Percentiles rank a stretch among this genome's conserved stretches.
Evolutionary conservation across 30 jellyfish, hydroid and myxozoan genomes (phyloP).

Genomic region (Nemopilema nomurai): DNA sequence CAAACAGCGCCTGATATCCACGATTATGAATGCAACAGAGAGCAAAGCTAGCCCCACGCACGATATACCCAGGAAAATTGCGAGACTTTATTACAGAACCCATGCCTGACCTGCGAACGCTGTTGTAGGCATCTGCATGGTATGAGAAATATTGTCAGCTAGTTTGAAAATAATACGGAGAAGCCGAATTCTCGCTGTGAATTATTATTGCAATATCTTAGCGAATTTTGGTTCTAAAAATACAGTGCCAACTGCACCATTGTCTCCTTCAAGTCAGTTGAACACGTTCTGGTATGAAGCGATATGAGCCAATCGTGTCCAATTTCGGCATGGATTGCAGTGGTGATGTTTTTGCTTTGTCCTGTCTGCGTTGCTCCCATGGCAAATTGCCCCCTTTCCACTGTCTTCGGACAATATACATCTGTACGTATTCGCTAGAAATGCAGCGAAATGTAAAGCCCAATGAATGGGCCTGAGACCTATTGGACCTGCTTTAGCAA

Average conservation of each 20-base stretch:
- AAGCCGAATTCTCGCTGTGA: slow-evolving; percentile 10
- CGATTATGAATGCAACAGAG: slow-evolving; percentile 37
- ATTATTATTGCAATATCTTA: not conserved
- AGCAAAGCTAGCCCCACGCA: slow-evolving; percentile 42
- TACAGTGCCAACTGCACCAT: not conserved
- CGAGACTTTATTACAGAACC: slow-evolving; percentile 9
- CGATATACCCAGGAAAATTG: slow-evolving; percentile 58
- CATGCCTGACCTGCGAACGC: slow-evolving; percentile 50
- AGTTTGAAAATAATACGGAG: not conserved
- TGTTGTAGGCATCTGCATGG: slow-evolving; percentile 44
- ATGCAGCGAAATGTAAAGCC: too few species aligned
- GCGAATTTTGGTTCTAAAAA: not conserved
- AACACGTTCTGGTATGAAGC: not conserved
- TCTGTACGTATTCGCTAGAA: too few species aligned
- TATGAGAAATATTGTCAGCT: slow-evolving; percentile 11
- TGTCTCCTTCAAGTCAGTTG: not conserved
- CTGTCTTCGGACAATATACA: too few species aligned
- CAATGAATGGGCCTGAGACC: too few species aligned
- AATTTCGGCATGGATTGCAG: not conserved
- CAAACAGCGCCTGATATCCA: slow-evolving; percentile 44
- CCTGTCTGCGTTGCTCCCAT: not conserved
- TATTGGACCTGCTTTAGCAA: too few species aligned
- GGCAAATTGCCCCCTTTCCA: too few species aligned
- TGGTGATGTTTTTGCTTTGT: not conserved
- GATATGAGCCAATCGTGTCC: not conserved